These are phyloP conservation scores for Oreohelix idahoensis DNA, from an alignment of 1,140 invertebrate species.

Conservation along the genomic window DNA sequence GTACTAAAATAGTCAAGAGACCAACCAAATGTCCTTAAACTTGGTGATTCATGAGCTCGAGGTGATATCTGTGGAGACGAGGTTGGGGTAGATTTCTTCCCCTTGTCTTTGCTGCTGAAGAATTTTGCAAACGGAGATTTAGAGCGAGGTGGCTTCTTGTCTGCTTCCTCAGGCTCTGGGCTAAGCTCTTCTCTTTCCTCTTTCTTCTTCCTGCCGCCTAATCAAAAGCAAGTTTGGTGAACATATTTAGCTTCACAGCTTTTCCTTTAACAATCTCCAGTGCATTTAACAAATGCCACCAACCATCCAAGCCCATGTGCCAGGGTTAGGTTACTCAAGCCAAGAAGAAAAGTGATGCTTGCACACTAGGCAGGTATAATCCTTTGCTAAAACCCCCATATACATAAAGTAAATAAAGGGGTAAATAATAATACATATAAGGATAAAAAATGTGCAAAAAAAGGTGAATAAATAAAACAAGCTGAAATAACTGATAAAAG, in stretches of 20 bases:
- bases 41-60: neutral
- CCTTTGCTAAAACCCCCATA: neutral
- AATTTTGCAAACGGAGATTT: constrained; percentile 65
- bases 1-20: neutral
- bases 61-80: constrained; percentile 3
- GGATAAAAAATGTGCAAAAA: neutral
- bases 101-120: constrained; percentile 55
- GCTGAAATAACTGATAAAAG: neutral
- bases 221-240: constrained; percentile 31
- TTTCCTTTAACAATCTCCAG: neutral
- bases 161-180: neutral
- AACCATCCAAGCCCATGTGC: neutral
- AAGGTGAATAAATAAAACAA: neutral
- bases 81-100: neutral
- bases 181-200: neutral
- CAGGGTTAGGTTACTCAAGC: constrained; percentile 1
- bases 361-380: neutral
- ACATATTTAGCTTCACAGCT: neutral
- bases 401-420: neutral
- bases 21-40: constrained; percentile 13
- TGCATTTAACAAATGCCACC: constrained; percentile 5
- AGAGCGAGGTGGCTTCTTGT: constrained; percentile 57
- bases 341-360: neutral
- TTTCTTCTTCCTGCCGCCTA: constrained; percentile 22
- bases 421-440: neutral